Base-by-base conservation (phyloP, 2,888 invertebrate species). In the Andrena minutula region DNA sequence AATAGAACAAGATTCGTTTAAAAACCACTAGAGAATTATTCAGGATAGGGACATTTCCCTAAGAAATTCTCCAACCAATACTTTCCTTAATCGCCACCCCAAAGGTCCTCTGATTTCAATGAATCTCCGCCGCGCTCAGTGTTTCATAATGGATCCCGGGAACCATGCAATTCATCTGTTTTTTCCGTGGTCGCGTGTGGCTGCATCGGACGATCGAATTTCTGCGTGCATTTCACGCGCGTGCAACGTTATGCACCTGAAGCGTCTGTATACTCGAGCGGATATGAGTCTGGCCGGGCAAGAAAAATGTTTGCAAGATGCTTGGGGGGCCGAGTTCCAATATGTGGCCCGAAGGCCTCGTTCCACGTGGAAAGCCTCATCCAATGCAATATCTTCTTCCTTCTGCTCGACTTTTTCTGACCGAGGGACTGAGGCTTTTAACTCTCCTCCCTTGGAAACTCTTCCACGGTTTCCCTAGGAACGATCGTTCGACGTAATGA, bases 281-380 rank as follows among this genome's bases (percentile, higher is more conserved):
- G 63, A 86, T 86, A 86, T 86, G 80, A 86, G 74, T 74, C 77
- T 74, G 41, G 65, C 68, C 41, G 66, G 30, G 51, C 68, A 30
- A 35, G 76, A 68, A 64, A 80, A 84, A 75, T 86, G 78, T 86
- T 86, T 86, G 78, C 78, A 68, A 68, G 65, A 73, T 72, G 75
- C 86, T 84, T 75, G 71, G 71, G 65, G 56, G 56, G 8, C 41
- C 56, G 70, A 60, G 23, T 83, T 73, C 35, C 80, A 85, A 85
- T 83, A 85, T 78, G 69, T 78, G 66, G 58, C 47, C 2, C 32
- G 61, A 65, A 68, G 63, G 70, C 66, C 53, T 75, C 51, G 56
- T 66, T 83, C 56, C 71, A 61, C 51, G 68, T 47, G 70, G 63
- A 77, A 75, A 85, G 47, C 71, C 58, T 66, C 72, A 32, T 72